Percentiles rank a stretch among this genome's conserved stretches.
These are phyloP conservation scores for Neodiprion fabricii DNA, from an alignment of 1,140 invertebrate species.

Conservation along the genomic window DNA sequence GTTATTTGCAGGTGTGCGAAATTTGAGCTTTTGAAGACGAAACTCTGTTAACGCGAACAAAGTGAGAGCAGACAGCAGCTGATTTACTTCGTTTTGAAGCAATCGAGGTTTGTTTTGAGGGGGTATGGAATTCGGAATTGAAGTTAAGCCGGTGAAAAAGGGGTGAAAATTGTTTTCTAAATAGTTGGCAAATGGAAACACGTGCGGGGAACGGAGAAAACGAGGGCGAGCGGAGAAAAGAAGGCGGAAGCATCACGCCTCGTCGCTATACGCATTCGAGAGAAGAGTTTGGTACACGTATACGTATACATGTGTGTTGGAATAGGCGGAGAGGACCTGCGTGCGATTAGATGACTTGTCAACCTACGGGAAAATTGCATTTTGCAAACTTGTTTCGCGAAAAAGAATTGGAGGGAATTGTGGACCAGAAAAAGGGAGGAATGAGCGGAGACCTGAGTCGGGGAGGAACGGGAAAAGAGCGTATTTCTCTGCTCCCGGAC, in stretches of 20 bases:
- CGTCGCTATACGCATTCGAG: too few species aligned
- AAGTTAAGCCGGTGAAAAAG: background rate
- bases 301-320: too few species aligned
- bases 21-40: too few species aligned
- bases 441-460: slow-evolving; percentile 27
- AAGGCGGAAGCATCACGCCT: background rate
- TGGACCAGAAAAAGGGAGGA: slow-evolving; percentile 28
- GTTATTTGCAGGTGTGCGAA: too few species aligned
- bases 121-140: background rate
- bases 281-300: too few species aligned
- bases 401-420: slow-evolving; percentile 58
- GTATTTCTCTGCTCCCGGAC: background rate
- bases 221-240: background rate
- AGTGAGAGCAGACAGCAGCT: background rate
- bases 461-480: slow-evolving; percentile 11
- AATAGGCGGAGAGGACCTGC: slow-evolving; percentile 33
- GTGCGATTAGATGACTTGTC: slow-evolving; percentile 56
- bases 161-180: background rate
- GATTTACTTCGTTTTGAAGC: background rate
- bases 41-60: background rate
- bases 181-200: background rate
- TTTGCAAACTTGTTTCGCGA: slow-evolving; percentile 60
- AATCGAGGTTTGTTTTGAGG: background rate
- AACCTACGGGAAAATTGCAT: slow-evolving; percentile 58
- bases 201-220: background rate